A percentile compares a stretch with the other conserved stretches of the same genome.
phyloP scores from a whole-genome alignment of 2,888 invertebrate genomes.

The Synanthedon formicaeformis region DNA sequence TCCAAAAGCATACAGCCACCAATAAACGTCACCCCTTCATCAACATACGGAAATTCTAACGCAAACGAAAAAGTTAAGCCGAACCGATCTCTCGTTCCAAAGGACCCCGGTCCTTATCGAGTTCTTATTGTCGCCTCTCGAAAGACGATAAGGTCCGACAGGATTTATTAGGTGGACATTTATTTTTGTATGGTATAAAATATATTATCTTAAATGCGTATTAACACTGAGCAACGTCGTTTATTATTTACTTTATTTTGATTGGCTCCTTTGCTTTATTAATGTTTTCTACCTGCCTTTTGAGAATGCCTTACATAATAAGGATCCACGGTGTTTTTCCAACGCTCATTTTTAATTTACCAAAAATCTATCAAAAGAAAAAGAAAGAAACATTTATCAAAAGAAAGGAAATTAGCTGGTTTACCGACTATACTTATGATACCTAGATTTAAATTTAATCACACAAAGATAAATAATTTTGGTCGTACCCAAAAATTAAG shows the following conservation, averaged over 20 bases:
- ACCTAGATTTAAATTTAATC: too few relatives aligned
- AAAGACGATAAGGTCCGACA: constrained; percentile 54
- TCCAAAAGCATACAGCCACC: constrained; percentile 13
- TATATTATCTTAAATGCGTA: constrained; percentile 69
- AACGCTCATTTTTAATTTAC: too few relatives aligned
- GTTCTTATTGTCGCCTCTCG: constrained; percentile 54
- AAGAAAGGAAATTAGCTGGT: too few relatives aligned
- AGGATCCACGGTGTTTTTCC: too few relatives aligned
- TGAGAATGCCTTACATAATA: too few relatives aligned
- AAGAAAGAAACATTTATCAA: too few relatives aligned
- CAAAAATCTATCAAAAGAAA: too few relatives aligned
- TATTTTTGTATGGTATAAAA: constrained; percentile 57
- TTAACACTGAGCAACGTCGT: constrained; percentile 61
- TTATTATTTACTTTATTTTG: constrained; percentile 47
- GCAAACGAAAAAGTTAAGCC: constrained; percentile 31
- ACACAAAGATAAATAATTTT: too few relatives aligned
- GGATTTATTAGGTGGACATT: constrained; percentile 66
- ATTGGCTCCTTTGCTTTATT: constrained; percentile 18
- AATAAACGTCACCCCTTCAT: constrained; percentile 15
- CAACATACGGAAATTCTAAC: constrained; percentile 22
- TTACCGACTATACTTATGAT: too few relatives aligned
- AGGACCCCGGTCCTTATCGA: constrained; percentile 50
- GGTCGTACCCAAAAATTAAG: too few relatives aligned
- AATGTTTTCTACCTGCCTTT: not conserved
- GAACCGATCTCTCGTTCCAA: constrained; percentile 23